phyloP scores from a whole-genome alignment of 2,797 vertebrate genomes.

The Liparis tanakae region DNA sequence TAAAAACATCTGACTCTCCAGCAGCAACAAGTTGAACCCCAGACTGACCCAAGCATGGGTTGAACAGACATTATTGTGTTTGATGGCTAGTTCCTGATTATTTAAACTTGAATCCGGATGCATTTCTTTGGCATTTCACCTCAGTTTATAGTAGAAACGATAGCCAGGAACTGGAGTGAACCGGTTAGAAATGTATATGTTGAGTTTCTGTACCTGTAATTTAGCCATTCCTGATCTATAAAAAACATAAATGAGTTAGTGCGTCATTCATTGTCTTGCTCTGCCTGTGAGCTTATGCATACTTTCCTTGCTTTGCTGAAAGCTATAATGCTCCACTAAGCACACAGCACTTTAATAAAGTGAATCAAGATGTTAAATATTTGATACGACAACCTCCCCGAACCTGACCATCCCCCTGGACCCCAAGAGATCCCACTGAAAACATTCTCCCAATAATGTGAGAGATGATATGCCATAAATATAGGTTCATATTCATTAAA shows the following conservation, averaged over 20 bases:
- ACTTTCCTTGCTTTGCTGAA: conserved; percentile 23
- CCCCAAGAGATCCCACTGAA: conserved; percentile 51
- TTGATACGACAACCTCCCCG: conserved; percentile 57
- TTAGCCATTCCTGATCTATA: not conserved
- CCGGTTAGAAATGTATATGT: not conserved
- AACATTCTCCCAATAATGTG: conserved; percentile 47
- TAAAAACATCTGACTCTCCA: not conserved
- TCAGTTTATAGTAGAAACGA: not conserved
- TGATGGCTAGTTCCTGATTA: not conserved
- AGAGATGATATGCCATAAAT: conserved; percentile 51
- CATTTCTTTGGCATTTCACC: not conserved
- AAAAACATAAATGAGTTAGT: not conserved
- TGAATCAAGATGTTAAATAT: conserved; percentile 65
- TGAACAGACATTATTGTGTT: not conserved
- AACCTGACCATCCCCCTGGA: conserved; percentile 39
- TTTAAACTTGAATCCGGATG: not conserved
- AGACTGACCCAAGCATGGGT: not conserved
- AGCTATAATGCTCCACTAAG: conserved; percentile 30
- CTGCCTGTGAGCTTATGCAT: conserved; percentile 10
- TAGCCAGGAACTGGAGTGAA: not conserved
- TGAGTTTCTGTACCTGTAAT: not conserved
- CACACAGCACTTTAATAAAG: conserved; percentile 49
- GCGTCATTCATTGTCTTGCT: conserved; percentile 11
- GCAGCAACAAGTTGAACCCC: not conserved
- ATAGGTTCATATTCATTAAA: conserved; percentile 52